Evolutionary conservation across 2,113 vertebrate genomes (phyloP).

Genomic region (Hippocampus abdominalis): DNA sequence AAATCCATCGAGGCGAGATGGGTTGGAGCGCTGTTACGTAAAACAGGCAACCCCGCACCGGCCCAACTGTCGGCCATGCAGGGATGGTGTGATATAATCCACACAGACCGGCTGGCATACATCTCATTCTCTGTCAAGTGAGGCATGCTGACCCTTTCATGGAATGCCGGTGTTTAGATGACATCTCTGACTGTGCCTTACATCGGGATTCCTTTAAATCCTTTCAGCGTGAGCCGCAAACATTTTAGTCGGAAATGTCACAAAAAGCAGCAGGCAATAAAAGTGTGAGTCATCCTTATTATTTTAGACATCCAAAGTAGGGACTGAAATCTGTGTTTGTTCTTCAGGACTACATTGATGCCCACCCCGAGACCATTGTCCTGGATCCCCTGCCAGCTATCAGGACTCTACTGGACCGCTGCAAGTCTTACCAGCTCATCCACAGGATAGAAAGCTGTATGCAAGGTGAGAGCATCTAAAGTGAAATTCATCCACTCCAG

Average conservation of each 20-base stretch:
- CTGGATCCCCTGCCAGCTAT: constrained; percentile 96
- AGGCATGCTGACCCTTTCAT: constrained; percentile 26
- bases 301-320: background rate
- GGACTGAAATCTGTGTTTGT: constrained; percentile 17
- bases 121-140: constrained; percentile 16
- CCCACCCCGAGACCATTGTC: constrained; percentile 96
- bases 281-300: background rate
- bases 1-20: constrained; percentile 21
- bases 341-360: constrained; percentile 91
- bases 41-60: constrained; percentile 46
- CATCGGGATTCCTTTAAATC: background rate
- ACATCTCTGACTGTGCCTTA: background rate
- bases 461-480: constrained; percentile 76
- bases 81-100: constrained; percentile 58
- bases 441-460: constrained; percentile 91
- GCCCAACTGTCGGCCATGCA: constrained; percentile 44
- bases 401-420: constrained; percentile 91
- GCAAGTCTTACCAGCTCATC: constrained; percentile 96
- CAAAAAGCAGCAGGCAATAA: background rate
- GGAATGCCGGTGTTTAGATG: constrained; percentile 16
- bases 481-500: background rate
- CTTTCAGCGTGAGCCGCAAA: background rate
- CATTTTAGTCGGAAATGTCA: constrained; percentile 3
- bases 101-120: constrained; percentile 34
- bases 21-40: constrained; percentile 51